phyloP scores from a whole-genome alignment of 37 sponge, comb jelly and placozoan species.

The Mnemiopsis leidyi region DNA sequence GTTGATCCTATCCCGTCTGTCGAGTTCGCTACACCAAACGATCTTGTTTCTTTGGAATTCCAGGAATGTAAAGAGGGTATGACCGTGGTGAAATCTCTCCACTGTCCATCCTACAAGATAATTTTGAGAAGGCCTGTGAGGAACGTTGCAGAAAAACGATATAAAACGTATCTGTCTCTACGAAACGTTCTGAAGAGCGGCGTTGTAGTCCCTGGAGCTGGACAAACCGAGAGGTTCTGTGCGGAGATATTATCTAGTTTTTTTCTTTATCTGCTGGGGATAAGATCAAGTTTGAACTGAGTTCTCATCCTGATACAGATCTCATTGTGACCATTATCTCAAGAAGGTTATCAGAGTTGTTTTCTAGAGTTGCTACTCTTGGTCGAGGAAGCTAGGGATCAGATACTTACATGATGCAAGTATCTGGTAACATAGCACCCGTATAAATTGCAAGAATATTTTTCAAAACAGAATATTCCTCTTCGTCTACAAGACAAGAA shows the following conservation, averaged over 20 bases:
- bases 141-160: not conserved
- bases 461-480: no score
- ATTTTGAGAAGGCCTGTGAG: not conserved
- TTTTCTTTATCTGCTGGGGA: not conserved
- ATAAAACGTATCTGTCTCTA: not conserved
- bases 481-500: no score
- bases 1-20: not conserved
- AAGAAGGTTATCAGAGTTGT: not conserved
- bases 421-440: no score
- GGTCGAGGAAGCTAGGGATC: not conserved
- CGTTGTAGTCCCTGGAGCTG: not conserved
- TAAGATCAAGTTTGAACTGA: not conserved
- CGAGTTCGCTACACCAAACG: not conserved
- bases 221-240: constrained; percentile 16
- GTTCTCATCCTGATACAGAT: not conserved
- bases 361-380: not conserved
- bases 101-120: not conserved
- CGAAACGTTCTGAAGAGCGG: not conserved
- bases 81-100: no score
- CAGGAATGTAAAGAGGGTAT: not conserved
- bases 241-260: not conserved
- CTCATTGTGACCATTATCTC: not conserved
- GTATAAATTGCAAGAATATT: no score
- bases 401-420: no score
- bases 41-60: not conserved